Evolutionary conservation across 2,113 vertebrate species (phyloP).

Genomic region (Corvus cornix): DNA sequence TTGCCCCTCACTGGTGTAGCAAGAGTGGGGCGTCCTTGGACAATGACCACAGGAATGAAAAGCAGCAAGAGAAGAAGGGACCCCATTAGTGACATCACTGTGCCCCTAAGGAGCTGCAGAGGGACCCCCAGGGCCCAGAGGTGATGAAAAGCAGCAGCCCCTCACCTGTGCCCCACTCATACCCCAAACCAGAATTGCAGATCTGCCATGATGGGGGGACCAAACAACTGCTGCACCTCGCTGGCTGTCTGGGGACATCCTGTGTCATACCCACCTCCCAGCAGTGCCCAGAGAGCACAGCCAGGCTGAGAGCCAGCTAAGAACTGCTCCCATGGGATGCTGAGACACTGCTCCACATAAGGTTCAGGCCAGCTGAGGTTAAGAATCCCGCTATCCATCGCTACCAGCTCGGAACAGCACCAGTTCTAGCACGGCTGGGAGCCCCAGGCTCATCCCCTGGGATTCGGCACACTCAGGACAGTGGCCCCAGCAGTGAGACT

Average conservation of each 20-base stretch:
- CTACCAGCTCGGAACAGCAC: background rate
- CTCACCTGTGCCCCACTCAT: background rate
- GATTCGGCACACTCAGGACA: background rate
- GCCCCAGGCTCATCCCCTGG: background rate
- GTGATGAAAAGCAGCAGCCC: background rate
- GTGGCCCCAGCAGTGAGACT: background rate
- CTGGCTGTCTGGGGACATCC: background rate
- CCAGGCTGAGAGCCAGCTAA: background rate
- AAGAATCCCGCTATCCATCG: background rate
- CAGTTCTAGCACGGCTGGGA: background rate
- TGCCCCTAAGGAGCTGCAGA: background rate
- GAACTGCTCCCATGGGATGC: background rate
- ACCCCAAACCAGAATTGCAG: rapidly evolving
- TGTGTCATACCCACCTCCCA: rapidly evolving
- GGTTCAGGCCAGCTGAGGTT: background rate
- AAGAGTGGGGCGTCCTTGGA: background rate
- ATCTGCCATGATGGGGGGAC: background rate
- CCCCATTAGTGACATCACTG: background rate
- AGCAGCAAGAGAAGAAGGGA: background rate
- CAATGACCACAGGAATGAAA: rapidly evolving
- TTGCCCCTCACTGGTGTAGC: background rate
- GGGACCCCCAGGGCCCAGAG: background rate
- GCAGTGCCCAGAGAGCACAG: background rate
- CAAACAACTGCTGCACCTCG: background rate
- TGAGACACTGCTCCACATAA: rapidly evolving